Evolutionary conservation across 1,140 invertebrate genomes (phyloP).

Genomic region (Adoxophyes honmai): DNA sequence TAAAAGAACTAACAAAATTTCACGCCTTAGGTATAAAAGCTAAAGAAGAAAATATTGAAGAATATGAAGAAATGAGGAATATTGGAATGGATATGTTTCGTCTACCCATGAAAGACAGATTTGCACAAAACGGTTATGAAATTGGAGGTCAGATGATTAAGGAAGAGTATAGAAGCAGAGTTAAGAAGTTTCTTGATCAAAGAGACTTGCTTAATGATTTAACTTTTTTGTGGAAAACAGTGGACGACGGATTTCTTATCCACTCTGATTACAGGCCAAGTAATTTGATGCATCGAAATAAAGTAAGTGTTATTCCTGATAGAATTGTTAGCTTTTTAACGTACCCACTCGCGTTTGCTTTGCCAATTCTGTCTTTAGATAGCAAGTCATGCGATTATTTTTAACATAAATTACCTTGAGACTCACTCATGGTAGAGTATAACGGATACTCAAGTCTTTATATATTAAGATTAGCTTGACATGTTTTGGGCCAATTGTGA

Average conservation of each 20-base stretch:
- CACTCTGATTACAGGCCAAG: constrained; percentile 54
- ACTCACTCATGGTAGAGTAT: no score
- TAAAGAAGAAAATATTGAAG: constrained; percentile 21
- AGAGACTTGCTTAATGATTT: not conserved
- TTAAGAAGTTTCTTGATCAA: not conserved
- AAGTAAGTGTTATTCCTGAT: not conserved
- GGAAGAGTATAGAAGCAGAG: not conserved
- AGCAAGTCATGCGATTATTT: no score
- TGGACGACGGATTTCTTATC: constrained; percentile 9
- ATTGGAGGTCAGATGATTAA: not conserved
- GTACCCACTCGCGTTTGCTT: no score
- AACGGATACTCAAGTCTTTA: no score
- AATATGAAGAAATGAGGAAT: constrained; percentile 7
- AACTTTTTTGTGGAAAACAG: not conserved
- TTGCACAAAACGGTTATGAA: not conserved
- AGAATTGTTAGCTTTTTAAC: no score
- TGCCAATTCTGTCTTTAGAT: no score
- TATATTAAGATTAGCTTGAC: no score
- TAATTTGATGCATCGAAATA: constrained; percentile 41
- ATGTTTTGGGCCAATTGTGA: no score
- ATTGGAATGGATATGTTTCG: not conserved
- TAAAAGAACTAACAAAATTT: no score
- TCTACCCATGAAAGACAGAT: not conserved
- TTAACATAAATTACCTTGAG: no score
- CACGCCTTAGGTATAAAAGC: no score